Base-by-base conservation (phyloP, 2,888 invertebrate species). In the Pheosia tremula region DNA sequence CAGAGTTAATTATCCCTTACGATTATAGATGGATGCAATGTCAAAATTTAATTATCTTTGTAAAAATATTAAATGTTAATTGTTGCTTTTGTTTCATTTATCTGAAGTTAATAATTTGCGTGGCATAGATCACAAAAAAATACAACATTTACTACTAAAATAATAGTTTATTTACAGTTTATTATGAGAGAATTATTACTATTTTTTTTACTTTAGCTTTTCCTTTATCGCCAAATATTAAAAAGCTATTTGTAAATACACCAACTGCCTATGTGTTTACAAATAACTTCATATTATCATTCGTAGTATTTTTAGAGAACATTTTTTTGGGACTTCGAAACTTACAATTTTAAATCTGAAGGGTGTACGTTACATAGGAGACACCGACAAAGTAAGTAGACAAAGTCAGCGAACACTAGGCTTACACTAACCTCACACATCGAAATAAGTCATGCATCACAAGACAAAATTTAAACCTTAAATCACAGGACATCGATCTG, bases 81-180 rank as follows among this genome's bases (percentile, higher is more conserved):
- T 8, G 10, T 8, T 10, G 9, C 0, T 11, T 47, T 11, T 47
- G 47, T 47, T 47, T 47, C n/a, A 47, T 9, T 47, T n/a, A 47
- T 11, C 0, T 4, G n/a, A 47, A 47, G 47, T n/a, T 43, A 43
- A 43, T 43, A 8, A 8, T 43, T 43, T 9, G 10, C 10, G 10
- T 8, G 9, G 43, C 43, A 47, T 11, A 24, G 24, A 24, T 24
- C 0, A 38, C 0, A 38, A 38, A 56, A 75, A 84, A 83, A 83
- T 80, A 79, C 77, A 74, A 67, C 63, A 61, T 62, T 71, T 83
- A 81, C 86, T 87, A 88, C 92, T 93, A 92, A 90, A 89, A 90
- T 94, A 88, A 88, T 86, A 88, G 88, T 93, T 89, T 91, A 92
- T 91, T 91, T 92, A 93, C 93, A 92, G 79, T 89, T 87, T 87